Evolutionary conservation across 2,888 invertebrate genomes (phyloP).

Genomic region (Bimastos eiseni): DNA sequence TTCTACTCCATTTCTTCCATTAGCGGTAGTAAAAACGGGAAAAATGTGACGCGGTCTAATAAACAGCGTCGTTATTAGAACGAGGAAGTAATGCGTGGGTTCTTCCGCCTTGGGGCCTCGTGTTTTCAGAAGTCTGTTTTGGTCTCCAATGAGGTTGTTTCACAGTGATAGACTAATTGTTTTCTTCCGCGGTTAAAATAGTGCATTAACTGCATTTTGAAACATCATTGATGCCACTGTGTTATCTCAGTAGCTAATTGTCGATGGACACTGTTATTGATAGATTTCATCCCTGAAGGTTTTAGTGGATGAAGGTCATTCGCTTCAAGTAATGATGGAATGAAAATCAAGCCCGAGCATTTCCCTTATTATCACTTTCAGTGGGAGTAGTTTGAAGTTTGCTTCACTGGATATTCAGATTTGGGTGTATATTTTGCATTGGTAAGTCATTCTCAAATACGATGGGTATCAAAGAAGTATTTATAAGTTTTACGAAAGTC

Average conservation of each 20-base stretch:
- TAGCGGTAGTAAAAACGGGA: background rate
- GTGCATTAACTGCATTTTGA: background rate
- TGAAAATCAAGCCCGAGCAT: background rate
- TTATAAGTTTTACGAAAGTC: background rate
- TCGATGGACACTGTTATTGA: background rate
- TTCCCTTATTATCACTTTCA: background rate
- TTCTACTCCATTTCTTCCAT: background rate
- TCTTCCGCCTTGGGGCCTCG: background rate
- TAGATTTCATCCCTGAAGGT: no score
- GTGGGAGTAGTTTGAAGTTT: background rate
- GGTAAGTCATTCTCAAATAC: background rate
- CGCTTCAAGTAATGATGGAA: background rate
- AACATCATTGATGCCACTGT: background rate
- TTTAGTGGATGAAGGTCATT: no score
- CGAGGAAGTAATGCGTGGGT: background rate
- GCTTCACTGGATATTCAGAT: background rate
- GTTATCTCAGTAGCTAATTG: background rate
- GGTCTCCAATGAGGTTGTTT: background rate
- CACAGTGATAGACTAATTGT: background rate
- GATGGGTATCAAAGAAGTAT: background rate
- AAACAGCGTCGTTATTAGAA: background rate
- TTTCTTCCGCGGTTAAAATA: background rate
- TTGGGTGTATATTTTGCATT: background rate
- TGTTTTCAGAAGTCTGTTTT: background rate
- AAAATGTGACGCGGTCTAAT: background rate